These are phyloP conservation scores for Drosophila mettleri DNA, from an alignment of 2,888 invertebrate genomes.

Conservation along the genomic window DNA sequence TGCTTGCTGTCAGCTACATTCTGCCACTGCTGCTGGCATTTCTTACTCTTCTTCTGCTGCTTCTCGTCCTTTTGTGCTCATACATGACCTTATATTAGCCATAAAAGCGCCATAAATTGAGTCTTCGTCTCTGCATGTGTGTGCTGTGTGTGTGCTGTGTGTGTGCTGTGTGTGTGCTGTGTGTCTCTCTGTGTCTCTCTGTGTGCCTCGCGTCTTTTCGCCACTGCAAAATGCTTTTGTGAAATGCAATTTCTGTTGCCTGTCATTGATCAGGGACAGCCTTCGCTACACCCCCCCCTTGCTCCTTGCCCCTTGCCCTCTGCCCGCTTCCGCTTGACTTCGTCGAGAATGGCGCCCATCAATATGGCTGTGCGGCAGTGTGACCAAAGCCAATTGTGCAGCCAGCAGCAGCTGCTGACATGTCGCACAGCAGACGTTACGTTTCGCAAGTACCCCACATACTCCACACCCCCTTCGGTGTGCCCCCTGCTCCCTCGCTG, in stretches of 20 bases:
- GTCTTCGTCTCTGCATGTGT: conserved; percentile 14
- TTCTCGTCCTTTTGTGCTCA: conserved; percentile 5
- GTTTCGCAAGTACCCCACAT: neutral
- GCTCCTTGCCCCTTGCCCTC: too few relatives aligned
- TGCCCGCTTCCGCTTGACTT: conserved; percentile 21
- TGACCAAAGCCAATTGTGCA: conserved; percentile 60
- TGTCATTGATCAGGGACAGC: conserved; percentile 23
- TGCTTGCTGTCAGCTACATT: neutral
- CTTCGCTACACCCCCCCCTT: neutral
- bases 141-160: neutral
- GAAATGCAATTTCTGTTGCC: conserved; percentile 56
- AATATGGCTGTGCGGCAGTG: conserved; percentile 45
- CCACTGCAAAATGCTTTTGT: conserved; percentile 34
- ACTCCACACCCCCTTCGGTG: neutral
- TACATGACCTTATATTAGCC: conserved; percentile 49
- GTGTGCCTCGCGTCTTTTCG: conserved; percentile 7
- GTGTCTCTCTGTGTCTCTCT: neutral
- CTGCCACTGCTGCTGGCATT: conserved; percentile 5
- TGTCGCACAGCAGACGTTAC: conserved; percentile 34
- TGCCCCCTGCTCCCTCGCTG: neutral
- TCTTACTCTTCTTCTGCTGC: neutral
- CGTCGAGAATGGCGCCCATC: conserved; percentile 49
- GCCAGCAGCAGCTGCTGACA: conserved; percentile 52
- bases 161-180: neutral
- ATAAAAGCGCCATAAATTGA: conserved; percentile 59